Evolutionary conservation across 2,113 vertebrate species (phyloP).

Genomic region (Nyctereutes procyonoides): DNA sequence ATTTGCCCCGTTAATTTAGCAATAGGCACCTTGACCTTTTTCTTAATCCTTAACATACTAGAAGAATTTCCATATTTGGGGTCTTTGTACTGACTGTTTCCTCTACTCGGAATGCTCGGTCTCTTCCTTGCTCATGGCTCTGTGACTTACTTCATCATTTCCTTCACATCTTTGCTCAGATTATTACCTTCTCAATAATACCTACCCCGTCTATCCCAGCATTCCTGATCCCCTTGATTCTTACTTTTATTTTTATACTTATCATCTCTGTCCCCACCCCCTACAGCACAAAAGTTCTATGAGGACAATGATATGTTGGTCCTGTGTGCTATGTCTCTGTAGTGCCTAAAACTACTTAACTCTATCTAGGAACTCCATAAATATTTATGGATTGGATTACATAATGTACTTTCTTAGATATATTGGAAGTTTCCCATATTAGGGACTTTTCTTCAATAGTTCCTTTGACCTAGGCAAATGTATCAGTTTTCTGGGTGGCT

Average conservation of each 20-base stretch:
- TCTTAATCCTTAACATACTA: not conserved
- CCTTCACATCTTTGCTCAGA: not conserved
- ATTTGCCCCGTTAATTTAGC: not conserved
- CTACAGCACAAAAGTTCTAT: not conserved
- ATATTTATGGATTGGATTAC: not conserved
- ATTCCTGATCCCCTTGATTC: not conserved
- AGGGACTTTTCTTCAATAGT: not conserved
- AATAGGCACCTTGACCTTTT: not conserved
- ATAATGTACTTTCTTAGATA: not conserved
- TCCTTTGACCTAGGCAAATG: not conserved
- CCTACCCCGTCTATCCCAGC: not conserved
- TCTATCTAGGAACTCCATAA: not conserved
- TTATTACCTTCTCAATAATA: not conserved
- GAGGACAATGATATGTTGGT: not conserved
- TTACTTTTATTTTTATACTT: not conserved
- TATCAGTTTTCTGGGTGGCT: not conserved
- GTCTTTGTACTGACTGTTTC: not conserved
- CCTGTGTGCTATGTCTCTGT: not conserved
- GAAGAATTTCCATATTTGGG: not conserved
- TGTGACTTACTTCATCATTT: not conserved
- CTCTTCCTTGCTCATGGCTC: not conserved
- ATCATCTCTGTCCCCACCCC: not conserved
- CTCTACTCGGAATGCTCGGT: not conserved
- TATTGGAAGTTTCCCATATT: not conserved
- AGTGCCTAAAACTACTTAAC: not conserved